Base-by-base conservation (phyloP, 2,888 invertebrate species). In the Prenolepis imparis region DNA sequence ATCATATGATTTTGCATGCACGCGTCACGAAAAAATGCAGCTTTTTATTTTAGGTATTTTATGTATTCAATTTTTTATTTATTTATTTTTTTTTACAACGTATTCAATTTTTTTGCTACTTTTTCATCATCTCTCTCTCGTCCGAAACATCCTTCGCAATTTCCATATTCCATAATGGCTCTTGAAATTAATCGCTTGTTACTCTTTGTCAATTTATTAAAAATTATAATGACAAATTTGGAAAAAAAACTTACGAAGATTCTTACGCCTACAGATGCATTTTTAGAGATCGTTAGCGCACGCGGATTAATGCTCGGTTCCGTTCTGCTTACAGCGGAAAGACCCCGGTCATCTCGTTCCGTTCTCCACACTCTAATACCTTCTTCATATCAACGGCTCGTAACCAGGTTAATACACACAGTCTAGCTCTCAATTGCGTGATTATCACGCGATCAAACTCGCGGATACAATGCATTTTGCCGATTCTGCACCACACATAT, bases 211-310 rank as follows among this genome's bases (percentile, higher is more conserved):
- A 41, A 3, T 5, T 59, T 61, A 36, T 59, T 48, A 36, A n/a
- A 41, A 32, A 8, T 24, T 48, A 48, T 0, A 68, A 48, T 18
- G 44, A 61, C 52, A 77, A 85, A 39, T 11, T 39, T 32, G 32
- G n/a, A 8, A 52, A n/a, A n/a, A 48, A 24, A 78, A 85, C 61
- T 75, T 77, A 21, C 6, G 59, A 9, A n/a, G 18, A 11, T n/a
- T n/a, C 57, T 59, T 66, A 48, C 63, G 59, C 95, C 95, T 94
- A 95, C 95, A 95, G 95, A 95, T 94, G 95, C 95, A 95, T 96
- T 95, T 88, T 75, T 74, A 84, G 73, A 77, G 84, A 84, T 85
- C 78, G 86, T 70, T 81, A 52, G 95, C 94, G 70, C 95, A 86
- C 83, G 86, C 87, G 91, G 88, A 91, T 91, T 90, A 89, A 90